Base-by-base conservation (phyloP, 1,140 invertebrate species). In the Zelostemma sp. region DNA sequence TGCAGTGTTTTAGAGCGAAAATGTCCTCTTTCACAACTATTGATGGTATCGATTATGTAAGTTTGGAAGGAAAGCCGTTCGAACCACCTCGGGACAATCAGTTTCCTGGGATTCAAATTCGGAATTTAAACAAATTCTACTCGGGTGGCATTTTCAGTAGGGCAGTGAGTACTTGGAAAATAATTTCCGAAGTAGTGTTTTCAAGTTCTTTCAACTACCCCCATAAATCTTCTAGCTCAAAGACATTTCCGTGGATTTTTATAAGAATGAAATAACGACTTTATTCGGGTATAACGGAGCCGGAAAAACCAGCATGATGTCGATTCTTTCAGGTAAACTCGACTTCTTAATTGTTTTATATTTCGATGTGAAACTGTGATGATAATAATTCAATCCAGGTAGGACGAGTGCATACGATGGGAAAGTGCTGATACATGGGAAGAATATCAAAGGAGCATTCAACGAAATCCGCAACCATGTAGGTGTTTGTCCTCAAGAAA, bases 401-500 rank as follows among this genome's bases (percentile, higher is more conserved):
- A 85, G 93, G 53, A 87, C 89, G 68, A 87, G 88, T 21, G 87
- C 90, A 33, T 87, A 88, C 0, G 82, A 82, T 64, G 92, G 92
- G 17, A 87, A 87, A 54, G 90, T 91, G 14, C 46, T 86, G n/a
- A 86, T 92, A 35, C 89, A 91, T 74, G 90, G 88, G 11, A 88
- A 86, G 81, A 89, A 92, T 75, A 88, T 93, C 33, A 73, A 81
- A 33, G 86, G 76, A 28, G 79, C 89, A 51, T 85, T 88, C 31
- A 70, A 81, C 3, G 67, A 21, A 18, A 81, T 87, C 62, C 83
- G 90, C 58, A 80, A 83, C 8, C 88, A 88, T 77, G 81, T 94
- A 1, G 93, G 93, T 4, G 80, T 93, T 19, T 99, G 97, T 84
- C 97, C 97, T 6, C 97, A 99, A 82, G 95, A 98, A 79, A 95